Evolutionary conservation across 2,888 invertebrate genomes (phyloP), one percentile per base, ranked within the genome.

Genomic region (Eupeodes latifasciatus): DNA sequence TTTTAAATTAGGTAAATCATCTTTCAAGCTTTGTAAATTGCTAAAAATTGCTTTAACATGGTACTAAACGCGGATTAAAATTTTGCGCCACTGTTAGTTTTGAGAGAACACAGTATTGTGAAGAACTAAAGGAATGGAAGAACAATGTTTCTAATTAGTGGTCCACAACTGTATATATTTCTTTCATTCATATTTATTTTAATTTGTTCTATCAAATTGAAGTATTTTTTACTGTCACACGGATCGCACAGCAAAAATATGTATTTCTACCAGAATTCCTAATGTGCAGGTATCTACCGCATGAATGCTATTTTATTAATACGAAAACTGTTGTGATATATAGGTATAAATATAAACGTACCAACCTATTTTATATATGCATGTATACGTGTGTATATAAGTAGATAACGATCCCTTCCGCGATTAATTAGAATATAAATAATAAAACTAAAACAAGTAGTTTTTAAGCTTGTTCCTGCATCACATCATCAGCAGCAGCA

Each of bases 351-450:
- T 69, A 14, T 55, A 12, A n/a, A 1, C 9, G 11, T 16, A 16
- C 40, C 40, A 19, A 47, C 47, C 0, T 64, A 64, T 11, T 57
- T 4, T 57, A 16, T 53, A 16, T 53, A 3, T 10, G 4, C n/a
- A 40, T 36, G 36, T 36, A 40, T 40, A 40, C 40, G 9, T 40
- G 9, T 40, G 40, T 40, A 9, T 7, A 40, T 40, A 40, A 5
- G 12, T 47, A 57, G 6, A 69, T 67, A 62, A 34, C 44, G 53
- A 59, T 67, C 57, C 66, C 59, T 59, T 72, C 53, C 76, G 55
- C 77, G 61, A 81, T 76, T 85, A 85, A 85, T 85, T 85, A 85
- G 81, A 85, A 85, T 81, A 81, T 81, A 76, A 64, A 64, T 34
- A 80, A 62, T 67, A 80, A 75, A 80, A 75, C 36, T 67, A 80